Evolutionary conservation across 2,797 vertebrate genomes (phyloP), one percentile per base, ranked within the genome.

Genomic region (Catharus ustulatus): DNA sequence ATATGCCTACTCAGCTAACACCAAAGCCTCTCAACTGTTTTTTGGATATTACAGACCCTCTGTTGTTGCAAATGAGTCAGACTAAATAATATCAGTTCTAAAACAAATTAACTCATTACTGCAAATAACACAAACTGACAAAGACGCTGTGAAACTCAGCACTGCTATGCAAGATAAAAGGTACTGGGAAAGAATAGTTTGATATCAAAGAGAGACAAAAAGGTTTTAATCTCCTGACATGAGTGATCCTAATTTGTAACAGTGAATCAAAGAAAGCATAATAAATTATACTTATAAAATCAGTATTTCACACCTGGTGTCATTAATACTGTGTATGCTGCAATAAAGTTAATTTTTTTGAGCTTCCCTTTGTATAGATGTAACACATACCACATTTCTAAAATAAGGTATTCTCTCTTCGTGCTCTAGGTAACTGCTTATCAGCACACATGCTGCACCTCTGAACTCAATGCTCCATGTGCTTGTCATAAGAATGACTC

Each of bases 141-240:
- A 94, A 96, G 87, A 94, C 89, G 89, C 51, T 67, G 75, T 58
- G 74, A 68, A 96, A 93, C 72, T 96, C 69, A 89, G 72, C 15
- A 22, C 72, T 71, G 80, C 76, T 93, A 67, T 86, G 77, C 17
- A 76, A 97, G 81, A 96, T 92, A 96, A 96, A 96, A 96, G 71
- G 88, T 62, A 93, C 20, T 57, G 29, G 76, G 84, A 96, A 96
- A 83, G 71, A 95, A 97, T 73, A 93, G 75, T 75, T 95, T 92
- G 83, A 84, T 71, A 96, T 94, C 55, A 95, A 96, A 97, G 91
- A 93, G 48, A 81, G 91, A 93, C 91, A 90, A 96, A 95, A 95
- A 88, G 34, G 58, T 96, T 97, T 97, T 94, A 96, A 90, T 95
- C 76, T 97, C 69, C 68, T 95, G 93, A 96, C 68, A 95, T 30